Evolutionary conservation across 2,888 invertebrate species (phyloP), one percentile per base, ranked within the genome.

Genomic region (Polyommatus iphigenia): DNA sequence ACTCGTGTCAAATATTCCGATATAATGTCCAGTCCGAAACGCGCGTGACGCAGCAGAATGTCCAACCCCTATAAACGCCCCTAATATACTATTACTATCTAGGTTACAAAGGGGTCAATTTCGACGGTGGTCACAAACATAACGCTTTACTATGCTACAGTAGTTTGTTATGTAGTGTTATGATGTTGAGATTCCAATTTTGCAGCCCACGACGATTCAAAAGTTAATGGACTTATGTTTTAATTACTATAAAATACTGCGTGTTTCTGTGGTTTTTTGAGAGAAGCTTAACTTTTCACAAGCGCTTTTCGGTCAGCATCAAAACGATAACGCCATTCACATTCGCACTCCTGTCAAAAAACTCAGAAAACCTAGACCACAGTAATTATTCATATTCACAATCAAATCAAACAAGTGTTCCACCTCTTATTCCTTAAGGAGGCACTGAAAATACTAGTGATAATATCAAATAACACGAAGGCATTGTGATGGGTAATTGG

Each of bases 401-500:
- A 54, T 54, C n/a, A 62, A 24, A 24, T 24, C 67, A 29, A 67
- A 67, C 29, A 15, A 67, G 29, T 29, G 18, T 67, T 67, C 15
- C 32, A 67, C 67, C 24, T 62, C 13, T 62, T 15, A 29, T 67
- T 32, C 32, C 67, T 18, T 67, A 18, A 67, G 67, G 18, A 32
- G 67, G 67, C 67, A 18, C 15, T 67, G 29, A 67, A 67, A 29
- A 20, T 29, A 75, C 8, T n/a, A 50, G 24, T 50, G 46, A 50
- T 75, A 54, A 50, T 75, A 50, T 50, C 46, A 73, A 73, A 54
- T 54, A 75, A 54, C 50, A 24, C 75, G 54, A 75, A 18, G 18
- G 54, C 67, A 54, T 67, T 62, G 67, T 54, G 77, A 77, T 41
- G 76, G 76, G 24, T 46, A 59, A 78, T 71, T 73, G 76, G 75